Percentiles rank a stretch among this genome's conserved stretches.
These are phyloP conservation scores for Cydia strobilella DNA, from an alignment of 1,140 invertebrate species.

Conservation along the genomic window DNA sequence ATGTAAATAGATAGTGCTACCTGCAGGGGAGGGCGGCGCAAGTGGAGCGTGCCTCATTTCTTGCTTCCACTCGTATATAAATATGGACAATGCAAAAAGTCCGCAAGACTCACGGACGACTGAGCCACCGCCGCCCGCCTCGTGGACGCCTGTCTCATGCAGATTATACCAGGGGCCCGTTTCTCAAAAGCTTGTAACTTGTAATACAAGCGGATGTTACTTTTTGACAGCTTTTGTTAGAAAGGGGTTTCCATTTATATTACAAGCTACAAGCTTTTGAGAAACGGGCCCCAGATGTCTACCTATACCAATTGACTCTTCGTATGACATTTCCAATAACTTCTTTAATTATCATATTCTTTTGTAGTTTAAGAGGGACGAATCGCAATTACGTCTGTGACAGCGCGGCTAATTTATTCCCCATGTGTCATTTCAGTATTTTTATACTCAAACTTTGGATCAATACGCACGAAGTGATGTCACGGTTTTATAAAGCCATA, in stretches of 20 bases:
- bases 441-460: conserved; percentile 13
- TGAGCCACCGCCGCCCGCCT: conserved; percentile 36
- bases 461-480: conserved; percentile 33
- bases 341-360: conserved; percentile 1
- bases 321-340: background rate
- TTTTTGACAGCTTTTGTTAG: too few relatives aligned
- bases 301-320: background rate
- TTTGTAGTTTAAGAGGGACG: conserved; percentile 3
- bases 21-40: conserved; percentile 45
- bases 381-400: background rate
- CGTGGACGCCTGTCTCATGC: conserved; percentile 23
- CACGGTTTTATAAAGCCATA: conserved; percentile 35
- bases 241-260: too few relatives aligned
- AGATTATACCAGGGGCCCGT: conserved; percentile 5
- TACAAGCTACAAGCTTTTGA: too few relatives aligned
- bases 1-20: conserved; percentile 28
- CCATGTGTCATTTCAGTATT: background rate
- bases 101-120: conserved; percentile 57
- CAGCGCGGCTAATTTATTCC: background rate
- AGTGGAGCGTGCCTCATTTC: conserved; percentile 58
- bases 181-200: too few relatives aligned
- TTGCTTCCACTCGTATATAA: conserved; percentile 52
- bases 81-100: conserved; percentile 61
- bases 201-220: too few relatives aligned
- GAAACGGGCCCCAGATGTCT: too few relatives aligned